Evolutionary conservation across 2,113 vertebrate genomes (phyloP), one percentile per base, ranked within the genome.

Genomic region (Anolis carolinensis): DNA sequence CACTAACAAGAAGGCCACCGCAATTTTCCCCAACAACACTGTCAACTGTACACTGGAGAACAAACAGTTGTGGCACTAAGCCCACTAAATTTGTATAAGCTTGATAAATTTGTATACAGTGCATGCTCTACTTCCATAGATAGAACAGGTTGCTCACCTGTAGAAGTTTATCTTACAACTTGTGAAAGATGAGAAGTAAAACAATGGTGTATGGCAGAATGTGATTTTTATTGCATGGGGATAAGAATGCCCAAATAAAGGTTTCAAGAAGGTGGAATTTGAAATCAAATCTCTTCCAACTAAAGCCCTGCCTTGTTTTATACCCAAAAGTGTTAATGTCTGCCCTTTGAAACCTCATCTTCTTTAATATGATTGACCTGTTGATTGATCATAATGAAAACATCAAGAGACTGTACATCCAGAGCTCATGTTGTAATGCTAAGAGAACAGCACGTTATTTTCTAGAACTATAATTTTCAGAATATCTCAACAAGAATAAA

Each of bases 281-380:
- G 75, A 75, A 86, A 74, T 39, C 79, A 91, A 34, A 85, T 25
- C 78, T 34, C 62, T 81, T 86, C 39, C 86, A 90, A 90, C 21
- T 82, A 32, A 71, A 82, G n/a, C 25, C 32, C 11, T 21, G 25
- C n/a, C 23, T 82, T 55, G 21, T 20, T 23, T 18, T 84, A 7
- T 21, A 14, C 0, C 0, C 72, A 63, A 83, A 32, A 82, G 1
- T 50, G 21, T 77, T 1, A 6, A 48, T 81, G 59, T 48, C 88
- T 59, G 25, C 88, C 88, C 82, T 76, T 72, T 36, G 50, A 84
- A 2, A 0, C 25, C 36, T 68, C 16, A 32, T 55, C 0, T 0
- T 9, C 44, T 1, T 4, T 70, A 83, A 86, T 0, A 18, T 21
- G 34, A 83, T 65, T 83, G 18, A 23, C 77, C 89, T 68, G 63